Conservation (phyloP, 2,113 vertebrate species). For the Phalacrocorax pelagicus region DNA sequence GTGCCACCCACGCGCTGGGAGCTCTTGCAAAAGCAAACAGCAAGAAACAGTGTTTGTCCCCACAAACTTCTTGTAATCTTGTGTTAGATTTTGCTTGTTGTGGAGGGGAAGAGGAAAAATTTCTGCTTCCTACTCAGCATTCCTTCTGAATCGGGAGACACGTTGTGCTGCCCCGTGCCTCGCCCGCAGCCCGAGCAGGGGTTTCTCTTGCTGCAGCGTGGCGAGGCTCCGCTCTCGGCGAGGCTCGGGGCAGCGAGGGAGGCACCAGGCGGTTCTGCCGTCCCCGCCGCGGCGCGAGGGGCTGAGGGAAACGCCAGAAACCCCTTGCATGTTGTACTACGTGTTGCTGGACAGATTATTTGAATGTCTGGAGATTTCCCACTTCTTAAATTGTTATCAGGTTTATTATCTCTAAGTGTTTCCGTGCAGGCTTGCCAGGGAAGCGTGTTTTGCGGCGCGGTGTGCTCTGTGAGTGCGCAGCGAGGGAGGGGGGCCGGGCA, state of each 20-base stretch:
- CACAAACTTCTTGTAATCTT: rapidly evolving
- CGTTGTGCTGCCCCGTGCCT: rapidly evolving
- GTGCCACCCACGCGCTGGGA: background rate
- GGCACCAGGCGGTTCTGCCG: rapidly evolving
- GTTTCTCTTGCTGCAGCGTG: rapidly evolving
- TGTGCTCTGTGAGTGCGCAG: background rate
- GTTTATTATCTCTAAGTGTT: background rate
- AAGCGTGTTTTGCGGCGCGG: background rate
- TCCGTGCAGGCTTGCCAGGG: background rate
- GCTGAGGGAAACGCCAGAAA: rapidly evolving
- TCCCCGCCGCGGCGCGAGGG: rapidly evolving
- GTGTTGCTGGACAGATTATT: rapidly evolving
- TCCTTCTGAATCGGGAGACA: background rate
- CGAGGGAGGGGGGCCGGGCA: background rate
- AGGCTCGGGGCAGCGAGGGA: background rate
- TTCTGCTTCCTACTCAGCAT: rapidly evolving
- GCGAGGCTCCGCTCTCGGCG: background rate
- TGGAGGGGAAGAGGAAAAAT: background rate
- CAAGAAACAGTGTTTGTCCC: rapidly evolving
- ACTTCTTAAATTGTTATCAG: background rate
- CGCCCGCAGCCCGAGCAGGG: rapidly evolving
- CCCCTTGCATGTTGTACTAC: rapidly evolving
- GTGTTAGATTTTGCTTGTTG: background rate
- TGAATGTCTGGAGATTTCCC: background rate
- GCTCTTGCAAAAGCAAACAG: background rate